These are phyloP conservation scores for Cotesia glomerata DNA, from an alignment of 1,140 invertebrate genomes.

Conservation along the genomic window DNA sequence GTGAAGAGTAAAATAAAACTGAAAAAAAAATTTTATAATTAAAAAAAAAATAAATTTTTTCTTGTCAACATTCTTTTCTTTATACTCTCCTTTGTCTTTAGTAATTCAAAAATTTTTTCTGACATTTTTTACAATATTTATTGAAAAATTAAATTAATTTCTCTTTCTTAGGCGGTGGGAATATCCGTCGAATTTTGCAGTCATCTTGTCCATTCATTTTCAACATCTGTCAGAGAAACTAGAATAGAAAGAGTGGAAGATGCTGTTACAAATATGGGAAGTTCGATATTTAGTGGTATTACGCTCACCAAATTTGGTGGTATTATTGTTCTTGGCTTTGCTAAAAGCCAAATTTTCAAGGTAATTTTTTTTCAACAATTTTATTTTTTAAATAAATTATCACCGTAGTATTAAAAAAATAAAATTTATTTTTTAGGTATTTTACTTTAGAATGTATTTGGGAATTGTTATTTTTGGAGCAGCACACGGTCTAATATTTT, in stretches of 20 bases:
- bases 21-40: too few species aligned
- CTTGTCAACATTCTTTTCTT: too few species aligned
- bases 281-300: slow-evolving; percentile 95
- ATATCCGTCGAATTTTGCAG: slow-evolving; percentile 99
- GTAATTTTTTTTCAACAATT: slow-evolving; percentile 45
- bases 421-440: slow-evolving; percentile 71
- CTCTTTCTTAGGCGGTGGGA: slow-evolving; percentile 83
- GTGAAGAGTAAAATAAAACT: too few species aligned
- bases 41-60: too few species aligned
- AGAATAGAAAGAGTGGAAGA: slow-evolving; percentile 80
- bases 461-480: slow-evolving; percentile 96
- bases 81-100: too few species aligned
- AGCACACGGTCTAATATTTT: slow-evolving; percentile 94
- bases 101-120: too few species aligned
- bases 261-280: slow-evolving; percentile 90
- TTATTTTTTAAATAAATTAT: not conserved
- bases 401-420: not conserved
- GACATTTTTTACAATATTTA: too few species aligned
- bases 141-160: too few species aligned
- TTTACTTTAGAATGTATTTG: slow-evolving; percentile 98
- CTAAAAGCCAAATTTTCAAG: slow-evolving; percentile 96
- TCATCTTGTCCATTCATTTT: slow-evolving; percentile 93
- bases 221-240: slow-evolving; percentile 74
- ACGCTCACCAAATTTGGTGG: slow-evolving; percentile 97
- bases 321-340: slow-evolving; percentile 92